Percentiles rank a stretch among this genome's conserved stretches.
Evolutionary conservation across 1,140 invertebrate species (phyloP).

Genomic region (Babylonia areolata): DNA sequence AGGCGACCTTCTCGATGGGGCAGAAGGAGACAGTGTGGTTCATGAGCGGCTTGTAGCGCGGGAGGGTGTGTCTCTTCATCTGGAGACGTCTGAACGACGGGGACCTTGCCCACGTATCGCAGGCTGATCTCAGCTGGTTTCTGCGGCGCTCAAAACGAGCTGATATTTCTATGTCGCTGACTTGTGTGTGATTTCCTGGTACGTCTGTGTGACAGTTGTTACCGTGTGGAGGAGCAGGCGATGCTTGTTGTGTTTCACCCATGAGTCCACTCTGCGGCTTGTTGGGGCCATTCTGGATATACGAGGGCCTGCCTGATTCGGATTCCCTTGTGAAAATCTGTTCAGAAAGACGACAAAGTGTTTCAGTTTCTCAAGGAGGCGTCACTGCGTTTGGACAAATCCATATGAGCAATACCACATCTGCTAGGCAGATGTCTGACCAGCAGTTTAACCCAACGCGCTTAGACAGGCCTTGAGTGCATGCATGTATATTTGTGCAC

Average conservation of each 20-base stretch:
- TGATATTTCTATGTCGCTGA: neutral
- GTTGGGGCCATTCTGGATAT: too few species aligned
- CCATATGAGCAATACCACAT: too few species aligned
- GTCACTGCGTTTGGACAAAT: too few species aligned
- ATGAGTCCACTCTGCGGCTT: too few species aligned
- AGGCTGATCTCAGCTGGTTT: neutral
- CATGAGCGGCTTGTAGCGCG: neutral
- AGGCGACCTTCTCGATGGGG: conserved; percentile 65
- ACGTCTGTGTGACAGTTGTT: neutral
- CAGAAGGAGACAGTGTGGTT: conserved; percentile 44
- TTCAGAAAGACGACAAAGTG: too few species aligned
- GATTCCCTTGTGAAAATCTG: neutral
- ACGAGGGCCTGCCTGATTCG: neutral
- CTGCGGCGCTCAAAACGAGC: neutral
- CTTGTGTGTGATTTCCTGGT: neutral
- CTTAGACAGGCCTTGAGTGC: too few species aligned
- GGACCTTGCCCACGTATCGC: neutral
- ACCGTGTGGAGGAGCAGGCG: neutral
- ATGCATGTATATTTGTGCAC: too few species aligned
- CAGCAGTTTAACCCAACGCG: too few species aligned
- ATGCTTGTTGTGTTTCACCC: too few species aligned
- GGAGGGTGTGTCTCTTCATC: neutral
- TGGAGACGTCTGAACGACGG: neutral
- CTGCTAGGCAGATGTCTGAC: too few species aligned
- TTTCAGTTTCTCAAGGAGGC: too few species aligned